Conservation (phyloP, 2,797 vertebrate genomes). For the Oryzias dopingdopingensis region DNA sequence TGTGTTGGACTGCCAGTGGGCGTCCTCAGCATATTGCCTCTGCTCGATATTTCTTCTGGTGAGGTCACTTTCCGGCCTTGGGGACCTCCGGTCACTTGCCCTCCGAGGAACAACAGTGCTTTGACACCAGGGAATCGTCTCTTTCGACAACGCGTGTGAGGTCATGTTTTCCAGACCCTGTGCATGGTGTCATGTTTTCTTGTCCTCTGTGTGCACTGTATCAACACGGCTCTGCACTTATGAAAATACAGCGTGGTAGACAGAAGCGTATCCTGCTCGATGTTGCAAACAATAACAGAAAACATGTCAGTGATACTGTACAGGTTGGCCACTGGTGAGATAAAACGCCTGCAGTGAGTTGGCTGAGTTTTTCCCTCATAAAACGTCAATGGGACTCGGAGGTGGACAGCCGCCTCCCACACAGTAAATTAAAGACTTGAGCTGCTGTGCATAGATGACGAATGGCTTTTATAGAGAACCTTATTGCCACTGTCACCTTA, state of each 20-base stretch:
- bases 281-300: slow-evolving; percentile 51
- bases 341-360: slow-evolving; percentile 38
- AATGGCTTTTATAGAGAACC: slow-evolving; percentile 55
- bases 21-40: slow-evolving; percentile 55
- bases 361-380: slow-evolving; percentile 56
- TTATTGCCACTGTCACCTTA: slow-evolving; percentile 53
- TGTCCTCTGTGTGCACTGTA: slow-evolving; percentile 47
- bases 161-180: slow-evolving; percentile 70
- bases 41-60: slow-evolving; percentile 56
- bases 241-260: slow-evolving; percentile 62
- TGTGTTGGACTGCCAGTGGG: slow-evolving; percentile 43
- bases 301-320: slow-evolving; percentile 44
- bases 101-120: slow-evolving; percentile 64
- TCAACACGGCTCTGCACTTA: slow-evolving; percentile 61
- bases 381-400: slow-evolving; percentile 53
- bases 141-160: slow-evolving; percentile 59
- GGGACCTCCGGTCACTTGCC: slow-evolving; percentile 61
- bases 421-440: slow-evolving; percentile 55
- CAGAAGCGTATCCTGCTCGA: slow-evolving; percentile 45
- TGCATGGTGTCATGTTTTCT: slow-evolving; percentile 54
- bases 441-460: slow-evolving; percentile 61
- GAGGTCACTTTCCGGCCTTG: slow-evolving; percentile 66
- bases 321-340: slow-evolving; percentile 51
- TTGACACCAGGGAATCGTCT: slow-evolving; percentile 70
- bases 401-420: slow-evolving; percentile 59